Evolutionary conservation across 2,888 invertebrate species (phyloP), one percentile per base, ranked within the genome.

Genomic region (Cerastoderma edule): DNA sequence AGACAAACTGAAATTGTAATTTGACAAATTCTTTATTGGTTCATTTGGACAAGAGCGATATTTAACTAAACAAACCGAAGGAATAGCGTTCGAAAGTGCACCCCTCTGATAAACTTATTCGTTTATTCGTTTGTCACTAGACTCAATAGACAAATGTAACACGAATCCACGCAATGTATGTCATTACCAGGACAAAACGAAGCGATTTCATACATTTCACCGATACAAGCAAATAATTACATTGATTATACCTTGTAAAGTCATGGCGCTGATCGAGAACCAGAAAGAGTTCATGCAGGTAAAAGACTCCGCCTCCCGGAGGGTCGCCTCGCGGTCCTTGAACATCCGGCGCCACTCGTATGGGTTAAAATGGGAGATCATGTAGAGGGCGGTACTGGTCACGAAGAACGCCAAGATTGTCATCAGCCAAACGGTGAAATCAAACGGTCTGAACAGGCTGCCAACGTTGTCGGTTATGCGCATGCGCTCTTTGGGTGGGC

Each of bases 261-360:
- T 68, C 28, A 85, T 32, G 2, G 88, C 80, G 69, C 89, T 87
- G 33, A 89, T 64, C 0, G 83, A 77, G 64, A 89, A 90, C 88
- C 88, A 90, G 75, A 88, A 90, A 1, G 88, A 83, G 78, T 90
- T 90, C 50, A 85, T 69, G 46, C 90, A 90, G 2, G 87, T 88
- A 73, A 90, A 90, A 0, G 89, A 88, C 66, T 90, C 90, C 0
- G 83, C 85, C 67, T 90, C 90, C 22, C 89, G 75, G 0, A 85
- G 28, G 0, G 86, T 88, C 13, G 89, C 89, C 68, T 87, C 84
- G n/a, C 83, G 75, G 67, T 89, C 88, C 53, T 80, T 83, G 19
- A 83, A 75, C 86, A 89, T 85, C 19, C 84, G 77, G 28, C 90
- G 75, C 90, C 90, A 90, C 67, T 89, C 89, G 64, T 89, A 88